Base-by-base conservation (phyloP, 2,113 vertebrate species). In the Pipra filicauda region DNA sequence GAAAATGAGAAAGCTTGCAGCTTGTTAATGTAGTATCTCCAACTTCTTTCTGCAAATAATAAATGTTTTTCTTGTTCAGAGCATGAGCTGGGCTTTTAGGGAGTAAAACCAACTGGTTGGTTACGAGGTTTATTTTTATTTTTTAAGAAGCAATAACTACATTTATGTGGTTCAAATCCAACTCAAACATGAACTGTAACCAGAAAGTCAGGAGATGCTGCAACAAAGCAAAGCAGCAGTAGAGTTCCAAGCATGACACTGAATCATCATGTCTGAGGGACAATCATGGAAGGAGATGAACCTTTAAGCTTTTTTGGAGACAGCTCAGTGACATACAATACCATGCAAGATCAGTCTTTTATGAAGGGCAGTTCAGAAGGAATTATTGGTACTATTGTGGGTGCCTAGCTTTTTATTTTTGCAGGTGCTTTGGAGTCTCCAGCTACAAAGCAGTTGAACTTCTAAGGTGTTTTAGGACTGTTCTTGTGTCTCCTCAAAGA, bases 231-330 rank as follows among this genome's bases (percentile, higher is more conserved):
- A 49, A 65, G 11, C 24, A 74, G 9, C 35, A 39, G 33, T 49
- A 35, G 31, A n/a, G 26, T 85, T 82, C 27, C 0, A 0, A 70
- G 17, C 9, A 6, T 41, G 23, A 4, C 37, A 31, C 22, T 48
- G 6, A 43, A 72, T 80, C n/a, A 22, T 59, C 17, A 35, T 30
- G 8, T 46, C 37, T 76, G 44, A 73, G 12, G 24, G 15, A 44
- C 15, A 44, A 8, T 49, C 13, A 5, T 0, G 73, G 39, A 64
- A 88, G 24, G 24, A 86, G 30, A 27, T 48, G 30, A 84, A 76
- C 17, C 6, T 31, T 51, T 35, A 16, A 35, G n/a, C 7, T 58
- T 74, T 59, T 66, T 59, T 66, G 19, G 27, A 12, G 8, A n/a
- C 43, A 81, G 21, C 26, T 71, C 35, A 43, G 14, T 41, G 43